phyloP scores from a whole-genome alignment of 2,888 invertebrate species.

The Aplocera efformata region DNA sequence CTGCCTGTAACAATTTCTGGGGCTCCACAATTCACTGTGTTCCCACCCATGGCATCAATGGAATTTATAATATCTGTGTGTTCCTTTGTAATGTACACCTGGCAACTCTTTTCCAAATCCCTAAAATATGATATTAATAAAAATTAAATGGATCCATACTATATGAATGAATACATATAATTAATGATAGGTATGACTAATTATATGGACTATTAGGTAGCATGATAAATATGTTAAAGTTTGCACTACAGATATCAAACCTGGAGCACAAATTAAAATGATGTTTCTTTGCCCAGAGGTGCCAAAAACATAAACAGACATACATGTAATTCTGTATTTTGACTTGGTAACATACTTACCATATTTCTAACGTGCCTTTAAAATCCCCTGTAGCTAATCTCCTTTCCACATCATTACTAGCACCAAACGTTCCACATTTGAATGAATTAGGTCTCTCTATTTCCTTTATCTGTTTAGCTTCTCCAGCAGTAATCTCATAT shows the following conservation, averaged over 20 bases:
- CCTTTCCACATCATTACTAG: slow-evolving; percentile 89
- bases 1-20: slow-evolving; percentile 97
- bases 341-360: slow-evolving; percentile 64
- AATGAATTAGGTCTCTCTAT: slow-evolving; percentile 91
- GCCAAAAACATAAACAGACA: too few relatives aligned
- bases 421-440: slow-evolving; percentile 96
- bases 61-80: slow-evolving; percentile 94
- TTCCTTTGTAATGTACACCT: slow-evolving; percentile 88
- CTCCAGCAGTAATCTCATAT: slow-evolving; percentile 87
- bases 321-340: too few relatives aligned
- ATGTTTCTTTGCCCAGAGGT: too few relatives aligned
- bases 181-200: too few relatives aligned
- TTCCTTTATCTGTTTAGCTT: slow-evolving; percentile 84
- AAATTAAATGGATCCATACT: not conserved
- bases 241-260: too few relatives aligned
- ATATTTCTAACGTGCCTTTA: slow-evolving; percentile 89
- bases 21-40: slow-evolving; percentile 90
- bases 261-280: too few relatives aligned
- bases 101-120: slow-evolving; percentile 88
- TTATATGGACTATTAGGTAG: too few relatives aligned
- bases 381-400: slow-evolving; percentile 95
- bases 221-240: too few relatives aligned
- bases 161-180: too few relatives aligned
- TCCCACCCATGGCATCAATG: slow-evolving; percentile 95
- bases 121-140: slow-evolving; percentile 58